phyloP scores from a whole-genome alignment of 2,888 invertebrate species.

The Smittia sp. region DNA sequence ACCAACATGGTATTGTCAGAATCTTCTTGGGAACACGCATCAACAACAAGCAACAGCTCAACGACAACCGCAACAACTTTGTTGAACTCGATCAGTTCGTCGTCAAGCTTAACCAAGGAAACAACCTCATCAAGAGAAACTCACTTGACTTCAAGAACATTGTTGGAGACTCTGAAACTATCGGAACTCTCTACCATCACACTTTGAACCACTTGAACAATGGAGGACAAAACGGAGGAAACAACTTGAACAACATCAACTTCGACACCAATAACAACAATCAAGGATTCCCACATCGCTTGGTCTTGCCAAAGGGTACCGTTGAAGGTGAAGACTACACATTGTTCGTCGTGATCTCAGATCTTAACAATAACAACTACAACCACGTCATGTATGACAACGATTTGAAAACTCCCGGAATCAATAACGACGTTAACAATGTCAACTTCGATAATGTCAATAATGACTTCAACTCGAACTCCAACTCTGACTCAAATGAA shows the following conservation, averaged over 20 bases:
- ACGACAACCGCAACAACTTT: constrained; percentile 61
- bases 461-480: neutral
- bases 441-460: constrained; percentile 43
- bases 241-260: neutral
- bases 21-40: constrained; percentile 66
- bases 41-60: constrained; percentile 56
- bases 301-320: constrained; percentile 19
- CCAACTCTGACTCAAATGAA: too few species aligned
- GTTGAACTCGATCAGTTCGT: constrained; percentile 63
- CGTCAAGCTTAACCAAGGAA: constrained; percentile 60
- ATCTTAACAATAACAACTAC: neutral
- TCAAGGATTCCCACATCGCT: constrained; percentile 19
- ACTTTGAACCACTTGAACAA: neutral
- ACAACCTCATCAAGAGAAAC: constrained; percentile 56
- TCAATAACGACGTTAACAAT: neutral
- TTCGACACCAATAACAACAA: constrained; percentile 8
- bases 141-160: constrained; percentile 66
- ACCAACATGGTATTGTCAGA: constrained; percentile 60
- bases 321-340: neutral
- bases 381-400: neutral
- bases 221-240: neutral
- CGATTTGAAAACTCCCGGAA: constrained; percentile 45
- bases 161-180: constrained; percentile 50
- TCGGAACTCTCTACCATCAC: neutral
- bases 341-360: neutral